Evolutionary conservation across 2,797 vertebrate genomes (phyloP).

Genomic region (Pagetopsis macropterus): DNA sequence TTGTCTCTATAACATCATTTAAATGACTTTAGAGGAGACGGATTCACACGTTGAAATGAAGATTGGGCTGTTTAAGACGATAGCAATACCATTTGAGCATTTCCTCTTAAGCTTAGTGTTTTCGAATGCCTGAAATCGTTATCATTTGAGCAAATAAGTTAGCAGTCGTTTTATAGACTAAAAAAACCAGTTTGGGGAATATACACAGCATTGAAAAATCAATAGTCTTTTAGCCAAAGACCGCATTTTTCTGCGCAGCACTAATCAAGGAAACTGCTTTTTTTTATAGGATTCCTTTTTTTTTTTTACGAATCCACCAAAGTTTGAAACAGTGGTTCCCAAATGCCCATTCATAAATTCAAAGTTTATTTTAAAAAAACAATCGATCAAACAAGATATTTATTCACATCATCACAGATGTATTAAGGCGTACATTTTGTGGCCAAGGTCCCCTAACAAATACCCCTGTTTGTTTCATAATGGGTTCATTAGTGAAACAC

Average conservation of each 20-base stretch:
- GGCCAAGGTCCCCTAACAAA: conserved; percentile 37
- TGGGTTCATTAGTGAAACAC: conserved; percentile 65
- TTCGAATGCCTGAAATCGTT: conserved; percentile 15
- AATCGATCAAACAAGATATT: conserved; percentile 35
- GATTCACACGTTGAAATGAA: conserved; percentile 6
- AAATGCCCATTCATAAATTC: conserved; percentile 12
- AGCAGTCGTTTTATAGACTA: conserved; percentile 29
- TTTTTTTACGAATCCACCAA: conserved; percentile 39
- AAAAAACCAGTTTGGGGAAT: conserved; percentile 12
- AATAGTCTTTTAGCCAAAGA: conserved; percentile 59
- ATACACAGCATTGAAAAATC: conserved; percentile 54
- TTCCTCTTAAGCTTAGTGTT: conserved; percentile 18
- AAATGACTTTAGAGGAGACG: conserved; percentile 29
- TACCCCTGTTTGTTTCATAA: conserved; percentile 58
- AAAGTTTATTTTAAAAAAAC: conserved; percentile 13
- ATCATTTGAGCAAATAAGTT: conserved; percentile 32
- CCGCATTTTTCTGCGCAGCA: conserved; percentile 38
- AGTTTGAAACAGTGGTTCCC: conserved; percentile 11
- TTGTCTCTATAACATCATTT: conserved; percentile 25
- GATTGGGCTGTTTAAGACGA: conserved; percentile 15
- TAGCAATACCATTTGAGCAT: conserved; percentile 1
- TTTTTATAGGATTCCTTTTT: conserved; percentile 34
- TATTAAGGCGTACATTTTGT: conserved; percentile 28
- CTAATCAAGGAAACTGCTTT: conserved; percentile 49
- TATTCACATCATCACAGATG: conserved; percentile 25